Percentiles rank a stretch among this genome's conserved stretches.
Conservation (phyloP, 2,113 vertebrate species). For the Solenodon paradoxus region DNA sequence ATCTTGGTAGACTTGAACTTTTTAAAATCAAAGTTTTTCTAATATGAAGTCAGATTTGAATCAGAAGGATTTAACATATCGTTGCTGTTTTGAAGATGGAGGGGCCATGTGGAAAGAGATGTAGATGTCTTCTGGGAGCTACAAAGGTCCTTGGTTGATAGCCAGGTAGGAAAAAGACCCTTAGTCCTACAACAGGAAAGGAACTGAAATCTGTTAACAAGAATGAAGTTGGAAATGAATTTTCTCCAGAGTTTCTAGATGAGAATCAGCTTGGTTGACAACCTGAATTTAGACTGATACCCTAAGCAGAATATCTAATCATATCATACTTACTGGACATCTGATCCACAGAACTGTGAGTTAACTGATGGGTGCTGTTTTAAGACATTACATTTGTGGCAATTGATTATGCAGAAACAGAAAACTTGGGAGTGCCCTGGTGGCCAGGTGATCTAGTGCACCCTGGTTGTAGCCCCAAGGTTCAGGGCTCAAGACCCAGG, state of each 20-base stretch:
- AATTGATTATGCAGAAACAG: not conserved
- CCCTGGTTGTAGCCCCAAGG: no score
- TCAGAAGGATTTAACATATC: not conserved
- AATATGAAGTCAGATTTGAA: not conserved
- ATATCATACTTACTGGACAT: not conserved
- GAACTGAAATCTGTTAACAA: not conserved
- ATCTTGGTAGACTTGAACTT: not conserved
- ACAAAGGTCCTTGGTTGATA: not conserved
- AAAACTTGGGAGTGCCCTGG: no score
- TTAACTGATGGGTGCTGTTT: no score
- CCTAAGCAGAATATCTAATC: not conserved
- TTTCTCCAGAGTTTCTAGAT: not conserved
- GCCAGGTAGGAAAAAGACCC: not conserved
- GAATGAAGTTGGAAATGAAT: not conserved
- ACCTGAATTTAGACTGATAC: not conserved
- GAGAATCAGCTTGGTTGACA: not conserved
- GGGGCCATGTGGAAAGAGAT: not conserved
- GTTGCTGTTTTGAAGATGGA: not conserved
- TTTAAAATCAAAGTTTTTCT: conserved; percentile 12
- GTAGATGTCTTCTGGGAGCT: not conserved
- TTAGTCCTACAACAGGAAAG: not conserved
- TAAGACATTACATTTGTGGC: not conserved
- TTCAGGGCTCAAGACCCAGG: no score
- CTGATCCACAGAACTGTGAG: no score
- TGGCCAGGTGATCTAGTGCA: no score